These are phyloP conservation scores for Poecilia velifera DNA, from an alignment of 2,797 vertebrate genomes.

Conservation along the genomic window DNA sequence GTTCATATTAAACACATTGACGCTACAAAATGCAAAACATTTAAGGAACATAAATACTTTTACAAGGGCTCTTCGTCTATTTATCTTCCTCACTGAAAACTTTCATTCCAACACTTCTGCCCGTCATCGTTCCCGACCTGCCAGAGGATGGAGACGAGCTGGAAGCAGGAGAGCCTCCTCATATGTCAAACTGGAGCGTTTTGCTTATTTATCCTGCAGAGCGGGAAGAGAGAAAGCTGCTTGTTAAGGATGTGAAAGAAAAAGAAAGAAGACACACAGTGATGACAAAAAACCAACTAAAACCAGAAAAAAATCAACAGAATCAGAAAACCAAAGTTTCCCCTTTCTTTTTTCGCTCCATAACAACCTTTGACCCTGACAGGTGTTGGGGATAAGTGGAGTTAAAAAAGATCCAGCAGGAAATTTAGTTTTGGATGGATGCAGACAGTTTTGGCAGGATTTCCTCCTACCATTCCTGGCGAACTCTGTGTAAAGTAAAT, in stretches of 20 bases:
- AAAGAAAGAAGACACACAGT: slow-evolving; percentile 17
- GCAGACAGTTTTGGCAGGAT: slow-evolving; percentile 48
- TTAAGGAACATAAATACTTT: neutral
- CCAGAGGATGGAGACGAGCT: slow-evolving; percentile 67
- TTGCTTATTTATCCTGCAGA: slow-evolving; percentile 75
- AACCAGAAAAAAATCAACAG: slow-evolving; percentile 6
- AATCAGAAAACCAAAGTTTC: slow-evolving; percentile 1
- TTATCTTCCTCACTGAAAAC: slow-evolving; percentile 12
- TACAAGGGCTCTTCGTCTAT: neutral
- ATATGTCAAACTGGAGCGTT: slow-evolving; percentile 42
- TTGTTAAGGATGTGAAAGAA: slow-evolving; percentile 30
- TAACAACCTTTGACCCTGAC: slow-evolving; percentile 19
- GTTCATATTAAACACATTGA: neutral
- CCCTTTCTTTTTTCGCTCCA: slow-evolving; percentile 1
- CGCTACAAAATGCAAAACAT: neutral
- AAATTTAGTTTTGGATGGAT: slow-evolving; percentile 33
- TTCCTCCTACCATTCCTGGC: slow-evolving; percentile 35
- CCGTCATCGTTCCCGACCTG: slow-evolving; percentile 59
- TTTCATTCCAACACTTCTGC: slow-evolving; percentile 67
- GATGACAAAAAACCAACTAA: slow-evolving; percentile 8
- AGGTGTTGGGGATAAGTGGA: slow-evolving; percentile 42
- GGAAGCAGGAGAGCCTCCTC: slow-evolving; percentile 52
- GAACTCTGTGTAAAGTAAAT: slow-evolving; percentile 73
- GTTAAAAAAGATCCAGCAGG: slow-evolving; percentile 24
- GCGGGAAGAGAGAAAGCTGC: slow-evolving; percentile 29